Conservation (phyloP, 2,113 vertebrate genomes). For the Aphyosemion australe region DNA sequence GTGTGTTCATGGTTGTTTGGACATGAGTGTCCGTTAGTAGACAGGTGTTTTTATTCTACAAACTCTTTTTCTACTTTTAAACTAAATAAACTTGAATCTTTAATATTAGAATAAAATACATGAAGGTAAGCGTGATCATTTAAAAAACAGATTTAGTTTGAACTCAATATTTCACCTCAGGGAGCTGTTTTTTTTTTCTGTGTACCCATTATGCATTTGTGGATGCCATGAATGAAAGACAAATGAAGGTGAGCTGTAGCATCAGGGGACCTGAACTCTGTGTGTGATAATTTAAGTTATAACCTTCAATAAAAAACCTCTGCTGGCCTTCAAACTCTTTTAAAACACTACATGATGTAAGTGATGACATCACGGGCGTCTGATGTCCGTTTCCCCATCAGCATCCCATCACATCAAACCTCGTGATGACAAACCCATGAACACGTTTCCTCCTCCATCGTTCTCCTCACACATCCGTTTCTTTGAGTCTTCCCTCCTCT, state of each 20-base stretch:
- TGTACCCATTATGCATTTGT: conserved; percentile 4
- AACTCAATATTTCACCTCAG: conserved; percentile 37
- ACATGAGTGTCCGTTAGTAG: too few relatives aligned
- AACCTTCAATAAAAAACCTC: conserved; percentile 47
- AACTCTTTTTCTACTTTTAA: too few relatives aligned
- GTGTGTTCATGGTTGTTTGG: not conserved
- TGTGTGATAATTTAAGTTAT: conserved; percentile 49
- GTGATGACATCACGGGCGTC: not conserved
- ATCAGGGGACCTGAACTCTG: conserved; percentile 45
- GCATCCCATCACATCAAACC: conserved; percentile 27
- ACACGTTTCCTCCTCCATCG: conserved; percentile 22
- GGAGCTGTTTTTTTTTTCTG: conserved; percentile 9
- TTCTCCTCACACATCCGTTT: conserved; percentile 32
- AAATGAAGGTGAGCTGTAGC: conserved; percentile 55
- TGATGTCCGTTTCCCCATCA: conserved; percentile 13
- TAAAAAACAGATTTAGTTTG: too few relatives aligned
- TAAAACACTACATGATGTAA: too few relatives aligned
- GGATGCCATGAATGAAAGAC: conserved; percentile 45
- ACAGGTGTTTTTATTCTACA: too few relatives aligned
- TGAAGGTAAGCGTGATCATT: not conserved
- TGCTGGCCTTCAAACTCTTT: too few relatives aligned
- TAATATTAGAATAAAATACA: not conserved
- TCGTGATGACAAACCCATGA: conserved; percentile 33
- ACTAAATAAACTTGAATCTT: too few relatives aligned
- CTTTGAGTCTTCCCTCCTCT: conserved; percentile 41